Evolutionary conservation across 2,888 invertebrate species (phyloP), one percentile per base, ranked within the genome.

Genomic region (Pandemis heparana): DNA sequence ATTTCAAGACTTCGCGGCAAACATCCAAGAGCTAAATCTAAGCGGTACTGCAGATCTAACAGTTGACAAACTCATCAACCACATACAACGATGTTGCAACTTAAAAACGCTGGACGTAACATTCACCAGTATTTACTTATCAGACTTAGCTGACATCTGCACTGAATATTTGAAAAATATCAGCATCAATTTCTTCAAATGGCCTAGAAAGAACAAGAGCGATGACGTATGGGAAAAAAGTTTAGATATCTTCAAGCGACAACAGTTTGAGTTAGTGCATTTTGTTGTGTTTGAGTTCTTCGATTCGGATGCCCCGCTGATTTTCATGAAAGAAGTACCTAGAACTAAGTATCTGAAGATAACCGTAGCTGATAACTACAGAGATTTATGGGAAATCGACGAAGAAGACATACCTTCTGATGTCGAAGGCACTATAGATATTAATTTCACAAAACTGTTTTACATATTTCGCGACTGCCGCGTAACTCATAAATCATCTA

Each of bases 331-430:
- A 59, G 81, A 78, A 4, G 65, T 83, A 1, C 79, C 81, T 8
- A 41, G 65, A 18, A 77, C 81, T 53, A 78, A 80, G 32, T 77
- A 84, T 59, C 73, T 87, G 18, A 81, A 80, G 77, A 69, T 87
- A 67, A 84, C 87, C 9, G 79, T 87, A 12, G 80, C 83, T 32
- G 85, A 84, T 51, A 84, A 82, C 75, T 83, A 83, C 51, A 83
- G 77, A 73, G 80, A 83, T 39, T 80, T 79, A 39, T 79, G 79
- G 60, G 78, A 79, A 48, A 46, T 79, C 16, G 77, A 77, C 1
- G 79, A 77, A 39, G 79, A 75, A 6, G 48, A 70, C 10, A 59
- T 72, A n/a, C 73, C 77, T 16, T 51, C 72, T 4, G 71, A 53
- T 48, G 56, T 70, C 9, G 72, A 74, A 51, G 75, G 65, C 32